Evolutionary conservation across 2,888 invertebrate genomes (phyloP), one percentile per base, ranked within the genome.

Genomic region (Merodon equestris): DNA sequence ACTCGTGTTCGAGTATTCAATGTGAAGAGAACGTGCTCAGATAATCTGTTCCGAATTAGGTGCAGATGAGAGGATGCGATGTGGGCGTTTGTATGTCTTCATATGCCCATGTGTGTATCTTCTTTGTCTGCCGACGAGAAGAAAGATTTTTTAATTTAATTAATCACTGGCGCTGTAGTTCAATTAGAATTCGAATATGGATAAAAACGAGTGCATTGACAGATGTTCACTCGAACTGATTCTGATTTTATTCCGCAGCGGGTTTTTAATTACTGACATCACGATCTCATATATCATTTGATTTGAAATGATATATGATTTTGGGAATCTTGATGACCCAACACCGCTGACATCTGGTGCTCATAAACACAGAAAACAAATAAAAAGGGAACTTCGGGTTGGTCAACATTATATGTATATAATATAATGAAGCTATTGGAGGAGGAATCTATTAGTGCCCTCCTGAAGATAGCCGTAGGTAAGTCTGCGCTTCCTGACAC

Each of bases 181-280:
- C 68, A 79, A 60, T 60, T 73, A 64, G 61, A 72, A 61, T 57
- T 72, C 36, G 53, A 63, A 61, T 53, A 61, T 68, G 63, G 58
- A 67, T 68, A 57, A 53, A 45, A 68, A 73, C 51, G 19, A 45
- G 27, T 27, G 18, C 44, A 68, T 17, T 48, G 51, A 67, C 60
- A 67, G 61, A 77, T 68, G 72, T 44, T 67, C 50, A 18, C 48
- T 53, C 38, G 40, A 36, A 14, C 13, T 17, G 13, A 10, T 51
- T 45, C 38, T 15, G 36, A 45, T 51, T 56, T 66, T 50, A 13
- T 54, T 61, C 27, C 45, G 42, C 19, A 9, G 47, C 18, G 40
- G 36, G 14, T 9, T 19, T 58, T 18, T 44, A 45, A 27, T 44
- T 54, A 48, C 44, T 66, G 54, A 71, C 70, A 58, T 75, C 48